Base-by-base conservation (phyloP, 2,113 vertebrate genomes). In the Onychostruthus taczanowskii region DNA sequence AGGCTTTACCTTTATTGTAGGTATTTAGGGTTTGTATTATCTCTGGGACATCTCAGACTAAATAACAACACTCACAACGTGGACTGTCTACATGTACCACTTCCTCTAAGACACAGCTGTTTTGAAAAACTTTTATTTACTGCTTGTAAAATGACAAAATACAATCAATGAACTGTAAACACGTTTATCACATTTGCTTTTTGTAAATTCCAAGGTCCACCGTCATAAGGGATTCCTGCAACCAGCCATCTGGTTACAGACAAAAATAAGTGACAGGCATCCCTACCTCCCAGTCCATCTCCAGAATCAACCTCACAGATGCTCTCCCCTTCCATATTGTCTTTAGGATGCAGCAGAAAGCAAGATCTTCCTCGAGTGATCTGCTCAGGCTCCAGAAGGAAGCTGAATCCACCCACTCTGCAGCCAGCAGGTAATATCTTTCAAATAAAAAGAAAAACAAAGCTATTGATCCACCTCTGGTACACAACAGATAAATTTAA, bases 231-330 rank as follows among this genome's bases (percentile, higher is more conserved):
- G 67, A 44, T 89, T 61, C 41, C 61, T 89, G 86, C 37, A 96
- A 93, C 20, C 84, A 94, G 86, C 26, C 58, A 85, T 64, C 76
- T 85, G 83, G 67, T 74, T 80, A 67, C 72, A 86, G 80, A 37
- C 23, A 78, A 76, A 89, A 94, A 22, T 28, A 93, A 92, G 63
- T 47, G 26, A 70, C 4, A 92, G 43, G 66, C 44, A 89, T 43
- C 89, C 96, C 94, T 96, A 97, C 97, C 96, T 97, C 96, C 93
- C 74, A 96, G 76, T 77, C 93, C 94, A 94, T 90, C 95, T 95
- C 94, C 96, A 90, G 95, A 97, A 93, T 96, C 95, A 95, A 97
- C 89, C 69, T 96, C 97, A 90, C 69, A 96, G 93, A 97, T 92
- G 93, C 94, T 97, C 67, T 97, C 95, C n/a, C 95, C 93, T 92